These are phyloP conservation scores for Caenorhabditis sp. DNA, from an alignment of 2,888 invertebrate genomes.

Conservation along the genomic window DNA sequence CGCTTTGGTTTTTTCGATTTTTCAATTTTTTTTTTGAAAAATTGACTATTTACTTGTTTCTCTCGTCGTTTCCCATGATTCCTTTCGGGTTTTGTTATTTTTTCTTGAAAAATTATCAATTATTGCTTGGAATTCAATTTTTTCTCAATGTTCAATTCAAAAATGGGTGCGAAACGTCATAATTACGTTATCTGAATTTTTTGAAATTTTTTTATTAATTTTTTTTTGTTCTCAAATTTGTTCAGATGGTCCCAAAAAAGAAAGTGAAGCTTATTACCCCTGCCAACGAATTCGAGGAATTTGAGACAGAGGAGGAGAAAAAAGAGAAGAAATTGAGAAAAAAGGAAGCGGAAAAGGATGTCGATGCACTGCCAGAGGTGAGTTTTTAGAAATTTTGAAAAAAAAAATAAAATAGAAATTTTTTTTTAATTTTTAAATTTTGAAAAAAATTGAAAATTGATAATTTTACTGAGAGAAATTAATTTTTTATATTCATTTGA, in stretches of 20 bases:
- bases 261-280: not conserved
- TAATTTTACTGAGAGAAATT: too few relatives aligned
- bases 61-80: too few relatives aligned
- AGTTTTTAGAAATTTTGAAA: not conserved
- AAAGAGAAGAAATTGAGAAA: not conserved
- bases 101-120: too few relatives aligned
- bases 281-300: not conserved
- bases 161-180: too few relatives aligned
- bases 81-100: too few relatives aligned
- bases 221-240: conserved; percentile 2
- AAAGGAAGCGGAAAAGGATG: conserved; percentile 27
- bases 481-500: too few relatives aligned
- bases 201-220: not conserved
- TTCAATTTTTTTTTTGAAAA: not conserved
- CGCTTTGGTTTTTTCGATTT: not conserved
- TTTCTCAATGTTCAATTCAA: too few relatives aligned
- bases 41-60: too few relatives aligned
- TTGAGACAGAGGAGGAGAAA: conserved; percentile 4
- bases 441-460: not conserved
- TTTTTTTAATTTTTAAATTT: not conserved
- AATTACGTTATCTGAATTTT: not conserved
- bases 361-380: conserved; percentile 24
- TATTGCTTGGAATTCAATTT: too few relatives aligned
- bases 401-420: not conserved
- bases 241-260: conserved; percentile 1